phyloP scores from a whole-genome alignment of 1,140 invertebrate species.

The Conus betulinus region DNA sequence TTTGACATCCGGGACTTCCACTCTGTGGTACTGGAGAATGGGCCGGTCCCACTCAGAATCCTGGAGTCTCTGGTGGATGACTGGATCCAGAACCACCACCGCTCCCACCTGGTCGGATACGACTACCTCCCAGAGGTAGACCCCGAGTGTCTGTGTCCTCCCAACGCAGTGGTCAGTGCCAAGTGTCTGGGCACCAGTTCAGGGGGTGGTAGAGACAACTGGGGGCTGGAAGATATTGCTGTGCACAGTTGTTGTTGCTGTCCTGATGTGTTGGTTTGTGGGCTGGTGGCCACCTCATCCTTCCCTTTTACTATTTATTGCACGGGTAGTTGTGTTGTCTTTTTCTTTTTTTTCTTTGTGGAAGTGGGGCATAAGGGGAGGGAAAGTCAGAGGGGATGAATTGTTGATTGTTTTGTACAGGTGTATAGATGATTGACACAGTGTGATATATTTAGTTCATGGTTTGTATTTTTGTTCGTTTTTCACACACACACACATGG shows the following conservation, averaged over 20 bases:
- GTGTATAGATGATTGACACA: too few species aligned
- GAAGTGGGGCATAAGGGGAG: too few species aligned
- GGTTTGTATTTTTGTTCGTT: too few species aligned
- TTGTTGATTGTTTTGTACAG: neutral
- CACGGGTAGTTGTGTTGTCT: neutral
- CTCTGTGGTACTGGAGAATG: constrained; percentile 68
- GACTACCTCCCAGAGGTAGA: neutral
- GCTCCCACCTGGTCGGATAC: neutral
- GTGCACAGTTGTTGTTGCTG: neutral
- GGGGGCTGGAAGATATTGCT: neutral
- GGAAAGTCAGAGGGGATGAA: too few species aligned
- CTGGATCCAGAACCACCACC: constrained; percentile 55
- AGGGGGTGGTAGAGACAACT: too few species aligned
- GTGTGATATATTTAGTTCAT: too few species aligned
- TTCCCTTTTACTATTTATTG: neutral
- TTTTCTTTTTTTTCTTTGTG: too few species aligned
- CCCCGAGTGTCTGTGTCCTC: constrained; percentile 14
- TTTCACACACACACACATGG: too few species aligned
- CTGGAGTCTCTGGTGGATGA: constrained; percentile 65
- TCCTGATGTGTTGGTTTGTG: neutral
- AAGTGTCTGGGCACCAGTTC: neutral
- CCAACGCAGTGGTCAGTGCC: constrained; percentile 32
- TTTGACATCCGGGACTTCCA: constrained; percentile 75
- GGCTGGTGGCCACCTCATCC: neutral
- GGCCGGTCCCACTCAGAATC: constrained; percentile 66